Evolutionary conservation across 2,113 vertebrate genomes (phyloP).

Genomic region (Microcebus murinus): DNA sequence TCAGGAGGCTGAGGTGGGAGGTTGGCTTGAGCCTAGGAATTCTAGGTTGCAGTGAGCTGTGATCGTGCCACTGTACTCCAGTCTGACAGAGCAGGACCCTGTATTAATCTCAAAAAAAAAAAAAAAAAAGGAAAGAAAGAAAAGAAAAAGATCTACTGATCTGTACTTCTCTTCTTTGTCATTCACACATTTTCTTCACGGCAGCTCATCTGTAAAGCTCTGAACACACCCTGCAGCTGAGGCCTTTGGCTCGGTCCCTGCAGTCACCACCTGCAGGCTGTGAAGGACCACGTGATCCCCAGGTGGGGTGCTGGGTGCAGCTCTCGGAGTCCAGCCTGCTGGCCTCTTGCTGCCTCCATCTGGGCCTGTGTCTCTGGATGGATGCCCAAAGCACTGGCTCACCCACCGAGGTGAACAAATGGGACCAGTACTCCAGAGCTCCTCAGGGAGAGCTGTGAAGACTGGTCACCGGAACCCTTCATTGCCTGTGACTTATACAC

Average conservation of each 20-base stretch:
- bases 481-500: constrained; percentile 64
- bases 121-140: too few species aligned
- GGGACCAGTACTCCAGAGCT: constrained; percentile 35
- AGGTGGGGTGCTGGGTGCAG: not conserved
- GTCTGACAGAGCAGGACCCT: too few species aligned
- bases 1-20: too few species aligned
- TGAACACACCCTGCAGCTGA: not conserved
- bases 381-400: not conserved
- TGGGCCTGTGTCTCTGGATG: constrained; percentile 18
- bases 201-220: not conserved
- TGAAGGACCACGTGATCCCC: not conserved
- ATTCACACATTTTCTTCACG: not conserved
- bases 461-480: constrained; percentile 66
- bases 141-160: too few species aligned
- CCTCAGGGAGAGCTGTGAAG: constrained; percentile 50
- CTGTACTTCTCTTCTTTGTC: not conserved
- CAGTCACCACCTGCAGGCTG: not conserved
- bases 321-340: not conserved
- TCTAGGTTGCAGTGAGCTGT: too few species aligned
- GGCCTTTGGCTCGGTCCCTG: not conserved
- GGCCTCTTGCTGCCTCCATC: constrained; percentile 24
- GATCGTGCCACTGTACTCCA: too few species aligned
- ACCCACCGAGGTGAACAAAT: constrained; percentile 63
- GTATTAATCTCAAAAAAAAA: too few species aligned
- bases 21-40: too few species aligned